Evolutionary conservation across 2,888 invertebrate species (phyloP), one percentile per base, ranked within the genome.

Genomic region (Hypselothyrea guttata): DNA sequence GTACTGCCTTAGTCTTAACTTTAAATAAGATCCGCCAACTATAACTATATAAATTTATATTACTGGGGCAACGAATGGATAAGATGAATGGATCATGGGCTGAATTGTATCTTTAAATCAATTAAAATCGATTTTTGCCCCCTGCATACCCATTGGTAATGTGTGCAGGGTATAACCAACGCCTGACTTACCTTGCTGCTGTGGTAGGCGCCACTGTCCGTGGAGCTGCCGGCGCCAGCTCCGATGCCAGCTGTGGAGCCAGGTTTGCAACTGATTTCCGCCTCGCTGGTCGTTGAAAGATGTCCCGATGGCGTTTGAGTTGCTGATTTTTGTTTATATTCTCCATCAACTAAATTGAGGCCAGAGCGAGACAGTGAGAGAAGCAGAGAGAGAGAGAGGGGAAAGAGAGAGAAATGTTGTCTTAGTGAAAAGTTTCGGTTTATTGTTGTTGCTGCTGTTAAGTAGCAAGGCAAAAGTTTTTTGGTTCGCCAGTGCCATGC

Each of bases 241-340:
- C 54, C 46, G 12, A 41, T 82, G 68, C 85, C 88, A 51, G 86
- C 63, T 61, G 86, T 89, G 48, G 83, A 82, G 63, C 86, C 69
- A 42, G 86, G 87, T 71, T 89, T 89, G 75, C 89, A 88, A 71
- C 87, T 88, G 84, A 90, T 87, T 88, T 90, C 90, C 75, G 87
- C 89, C 76, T 89, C 90, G 84, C 89, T 90, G 72, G 89, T 89
- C 53, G 88, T 87, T 52, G 90, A 90, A 82, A 89, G 88, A 87
- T 90, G 92, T 76, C 91, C 91, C 73, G 93, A 92, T 61, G 93
- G 93, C 72, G 93, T 93, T 89, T 93, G 93, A 74, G 92, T 93
- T 84, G 93, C 93, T 86, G 93, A 93, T 85, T 93, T 93, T 87
- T 94, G 91, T 90, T 94, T 94, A 90, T 94, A 94, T 91, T 94